Percentiles rank a stretch among this genome's conserved stretches.
Conservation (phyloP, 2,113 vertebrate species). For the Psammodynastes pulverulentus region DNA sequence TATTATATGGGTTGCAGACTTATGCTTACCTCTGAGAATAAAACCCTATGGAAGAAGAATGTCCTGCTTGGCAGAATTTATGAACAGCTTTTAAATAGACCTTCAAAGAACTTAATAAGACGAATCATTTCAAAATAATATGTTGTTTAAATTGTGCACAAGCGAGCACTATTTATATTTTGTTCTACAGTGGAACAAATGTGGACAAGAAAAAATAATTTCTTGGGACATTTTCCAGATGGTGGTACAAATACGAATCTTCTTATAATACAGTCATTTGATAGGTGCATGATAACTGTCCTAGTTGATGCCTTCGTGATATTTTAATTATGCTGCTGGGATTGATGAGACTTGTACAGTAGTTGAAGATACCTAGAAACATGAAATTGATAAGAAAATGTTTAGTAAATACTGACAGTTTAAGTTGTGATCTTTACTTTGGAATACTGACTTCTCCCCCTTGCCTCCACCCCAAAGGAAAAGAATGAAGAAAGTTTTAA, state of each 20-base stretch:
- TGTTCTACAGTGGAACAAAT: neutral
- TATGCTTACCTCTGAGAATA: neutral
- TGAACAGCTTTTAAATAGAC: neutral
- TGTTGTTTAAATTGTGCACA: neutral
- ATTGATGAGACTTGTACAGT: neutral
- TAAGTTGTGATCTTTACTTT: constrained; percentile 11
- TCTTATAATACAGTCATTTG: neutral
- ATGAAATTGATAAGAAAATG: neutral
- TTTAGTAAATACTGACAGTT: neutral
- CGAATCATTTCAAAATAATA: neutral
- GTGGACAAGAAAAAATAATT: neutral
- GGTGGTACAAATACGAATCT: neutral
- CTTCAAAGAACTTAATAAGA: neutral
- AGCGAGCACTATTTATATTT: neutral
- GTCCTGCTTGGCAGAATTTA: neutral
- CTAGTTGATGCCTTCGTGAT: neutral
- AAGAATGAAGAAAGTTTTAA: constrained; percentile 18
- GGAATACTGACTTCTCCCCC: neutral
- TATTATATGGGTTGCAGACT: neutral
- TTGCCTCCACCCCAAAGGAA: neutral
- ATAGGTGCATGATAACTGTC: neutral
- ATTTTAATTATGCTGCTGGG: neutral
- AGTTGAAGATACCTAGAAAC: neutral
- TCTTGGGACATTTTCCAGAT: neutral
- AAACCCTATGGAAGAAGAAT: neutral